phyloP scores from a whole-genome alignment of 2,113 vertebrate genomes.

The Boleophthalmus pectinirostris region DNA sequence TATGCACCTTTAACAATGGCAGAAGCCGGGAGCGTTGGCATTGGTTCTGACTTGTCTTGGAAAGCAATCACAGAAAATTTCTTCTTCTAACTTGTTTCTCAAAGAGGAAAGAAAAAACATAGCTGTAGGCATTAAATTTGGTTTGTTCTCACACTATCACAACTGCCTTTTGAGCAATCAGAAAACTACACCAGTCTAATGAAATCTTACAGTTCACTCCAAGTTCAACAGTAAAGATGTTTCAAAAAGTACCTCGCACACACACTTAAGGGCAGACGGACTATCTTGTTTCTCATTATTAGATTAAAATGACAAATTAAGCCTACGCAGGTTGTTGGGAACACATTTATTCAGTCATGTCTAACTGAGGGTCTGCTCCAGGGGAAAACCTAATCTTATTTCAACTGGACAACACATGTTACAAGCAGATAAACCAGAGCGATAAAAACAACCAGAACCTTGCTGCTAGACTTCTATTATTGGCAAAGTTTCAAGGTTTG shows the following conservation, averaged over 20 bases:
- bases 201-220: constrained; percentile 30
- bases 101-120: constrained; percentile 12
- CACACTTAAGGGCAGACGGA: background rate
- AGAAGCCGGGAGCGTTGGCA: background rate
- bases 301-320: constrained; percentile 55
- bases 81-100: constrained; percentile 21
- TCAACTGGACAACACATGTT: constrained; percentile 54
- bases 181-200: constrained; percentile 33
- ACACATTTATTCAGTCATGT: constrained; percentile 46
- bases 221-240: constrained; percentile 24
- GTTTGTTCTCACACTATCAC: constrained; percentile 10
- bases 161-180: constrained; percentile 19
- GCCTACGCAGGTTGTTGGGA: constrained; percentile 49
- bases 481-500: constrained; percentile 8
- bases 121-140: constrained; percentile 7
- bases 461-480: constrained; percentile 6
- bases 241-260: constrained; percentile 3
- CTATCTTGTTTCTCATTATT: constrained; percentile 50
- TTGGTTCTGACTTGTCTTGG: constrained; percentile 23
- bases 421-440: constrained; percentile 51
- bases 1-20: no score
- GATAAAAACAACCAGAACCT: constrained; percentile 53
- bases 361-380: constrained; percentile 34
- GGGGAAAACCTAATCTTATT: constrained; percentile 59
- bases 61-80: constrained; percentile 30